A percentile compares a stretch with the other conserved stretches of the same genome.
These are phyloP conservation scores for Myrmophylax atrothorax DNA, from an alignment of 2,113 vertebrate genomes.

Conservation along the genomic window DNA sequence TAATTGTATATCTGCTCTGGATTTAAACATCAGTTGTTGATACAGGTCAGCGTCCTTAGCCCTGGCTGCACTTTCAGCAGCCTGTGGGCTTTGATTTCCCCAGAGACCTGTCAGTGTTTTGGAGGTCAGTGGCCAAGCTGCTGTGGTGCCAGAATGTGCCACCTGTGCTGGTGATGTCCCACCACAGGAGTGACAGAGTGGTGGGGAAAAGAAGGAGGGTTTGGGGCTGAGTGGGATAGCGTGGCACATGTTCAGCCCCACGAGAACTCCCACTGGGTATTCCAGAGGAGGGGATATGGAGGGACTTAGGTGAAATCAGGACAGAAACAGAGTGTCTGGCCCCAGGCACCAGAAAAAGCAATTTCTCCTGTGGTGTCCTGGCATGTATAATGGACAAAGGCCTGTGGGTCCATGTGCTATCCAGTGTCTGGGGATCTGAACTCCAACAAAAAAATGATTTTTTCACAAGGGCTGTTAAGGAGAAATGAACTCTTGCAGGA, in stretches of 20 bases:
- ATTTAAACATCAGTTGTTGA: background rate
- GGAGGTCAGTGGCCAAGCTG: background rate
- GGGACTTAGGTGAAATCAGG: background rate
- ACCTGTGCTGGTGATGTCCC: background rate
- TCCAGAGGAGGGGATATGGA: background rate
- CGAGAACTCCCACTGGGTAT: background rate
- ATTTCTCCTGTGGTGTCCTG: background rate
- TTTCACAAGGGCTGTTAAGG: background rate
- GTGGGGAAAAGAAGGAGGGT: background rate
- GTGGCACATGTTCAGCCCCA: rapidly evolving
- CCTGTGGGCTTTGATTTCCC: background rate
- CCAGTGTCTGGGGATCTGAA: background rate
- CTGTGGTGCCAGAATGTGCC: background rate
- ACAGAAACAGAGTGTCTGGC: background rate
- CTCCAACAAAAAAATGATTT: background rate
- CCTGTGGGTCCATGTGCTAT: background rate
- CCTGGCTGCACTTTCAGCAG: background rate
- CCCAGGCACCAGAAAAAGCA: background rate
- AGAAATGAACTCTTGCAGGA: background rate
- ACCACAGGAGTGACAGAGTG: too few species aligned
- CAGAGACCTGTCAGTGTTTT: background rate
- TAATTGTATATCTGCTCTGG: background rate
- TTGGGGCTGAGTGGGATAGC: background rate
- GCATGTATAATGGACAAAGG: background rate
- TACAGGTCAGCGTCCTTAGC: background rate